A percentile compares a stretch with the other conserved stretches of the same genome.
Evolutionary conservation across 2,113 vertebrate species (phyloP).

Genomic region (Tyrannus savana): DNA sequence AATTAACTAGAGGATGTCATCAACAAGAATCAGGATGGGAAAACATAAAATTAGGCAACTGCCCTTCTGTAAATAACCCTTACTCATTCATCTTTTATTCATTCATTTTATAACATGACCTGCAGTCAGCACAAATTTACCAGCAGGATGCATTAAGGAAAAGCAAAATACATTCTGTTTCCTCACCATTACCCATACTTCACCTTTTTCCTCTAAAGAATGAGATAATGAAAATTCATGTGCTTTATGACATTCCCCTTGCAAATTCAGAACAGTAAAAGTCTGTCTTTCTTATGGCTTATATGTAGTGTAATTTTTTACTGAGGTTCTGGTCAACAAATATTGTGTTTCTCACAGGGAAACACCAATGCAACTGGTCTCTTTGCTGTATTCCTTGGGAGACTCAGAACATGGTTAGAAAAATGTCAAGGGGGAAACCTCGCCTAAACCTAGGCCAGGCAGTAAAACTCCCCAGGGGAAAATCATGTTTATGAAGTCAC

Average conservation of each 20-base stretch:
- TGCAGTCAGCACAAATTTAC: slow-evolving; percentile 3
- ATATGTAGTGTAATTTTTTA: neutral
- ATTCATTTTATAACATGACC: slow-evolving; percentile 1
- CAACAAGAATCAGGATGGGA: neutral
- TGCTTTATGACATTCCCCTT: slow-evolving; percentile 18
- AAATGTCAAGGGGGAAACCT: slow-evolving; percentile 52
- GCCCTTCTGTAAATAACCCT: slow-evolving; percentile 31
- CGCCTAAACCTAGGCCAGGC: neutral
- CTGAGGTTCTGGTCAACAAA: slow-evolving; percentile 1
- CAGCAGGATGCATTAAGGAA: slow-evolving; percentile 1
- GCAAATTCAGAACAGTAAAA: slow-evolving; percentile 49
- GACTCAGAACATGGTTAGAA: slow-evolving; percentile 28
- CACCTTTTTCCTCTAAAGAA: slow-evolving; percentile 29
- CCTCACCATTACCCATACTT: neutral
- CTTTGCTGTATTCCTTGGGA: slow-evolving; percentile 37
- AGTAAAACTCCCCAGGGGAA: slow-evolving; percentile 29
- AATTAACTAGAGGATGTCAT: neutral
- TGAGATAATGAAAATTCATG: neutral
- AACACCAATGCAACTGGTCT: slow-evolving; percentile 4
- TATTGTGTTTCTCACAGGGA: slow-evolving; percentile 5
- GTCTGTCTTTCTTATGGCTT: slow-evolving; percentile 38
- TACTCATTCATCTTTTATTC: slow-evolving; percentile 21
- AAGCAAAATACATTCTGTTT: slow-evolving; percentile 1
- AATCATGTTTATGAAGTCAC: slow-evolving; percentile 16
- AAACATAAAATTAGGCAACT: neutral